Conservation (phyloP, 64 coral and sea anemone genomes). For the Montipora foliosa region DNA sequence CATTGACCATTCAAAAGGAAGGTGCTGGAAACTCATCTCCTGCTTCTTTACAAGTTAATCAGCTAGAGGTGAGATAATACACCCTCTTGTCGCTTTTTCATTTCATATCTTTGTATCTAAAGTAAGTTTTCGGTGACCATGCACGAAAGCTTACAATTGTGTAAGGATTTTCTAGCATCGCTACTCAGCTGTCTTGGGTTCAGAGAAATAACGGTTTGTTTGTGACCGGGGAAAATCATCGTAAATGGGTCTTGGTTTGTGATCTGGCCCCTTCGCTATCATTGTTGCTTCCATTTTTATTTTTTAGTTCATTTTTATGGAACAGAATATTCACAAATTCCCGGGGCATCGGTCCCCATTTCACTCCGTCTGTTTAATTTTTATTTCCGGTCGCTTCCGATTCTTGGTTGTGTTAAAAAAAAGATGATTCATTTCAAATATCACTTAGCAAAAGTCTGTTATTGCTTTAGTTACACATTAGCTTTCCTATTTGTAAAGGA, state of each 20-base stretch:
- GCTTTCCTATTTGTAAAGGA: neutral
- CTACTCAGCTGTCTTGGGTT: neutral
- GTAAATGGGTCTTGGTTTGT: too few species aligned
- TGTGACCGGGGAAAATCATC: too few species aligned
- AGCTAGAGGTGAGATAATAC: conserved; percentile 9
- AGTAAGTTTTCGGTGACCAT: neutral
- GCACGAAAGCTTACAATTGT: too few species aligned
- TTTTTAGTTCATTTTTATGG: neutral
- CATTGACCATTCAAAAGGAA: conserved; percentile 93
- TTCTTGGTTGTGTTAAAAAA: neutral
- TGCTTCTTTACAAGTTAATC: conserved; percentile 1
- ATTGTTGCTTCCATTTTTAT: neutral
- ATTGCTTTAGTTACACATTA: neutral
- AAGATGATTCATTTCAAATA: neutral
- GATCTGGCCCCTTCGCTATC: neutral
- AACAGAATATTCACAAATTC: neutral
- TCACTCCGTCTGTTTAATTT: neutral
- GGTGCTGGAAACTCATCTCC: conserved; percentile 36
- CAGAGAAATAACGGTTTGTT: too few species aligned
- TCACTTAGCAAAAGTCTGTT: neutral
- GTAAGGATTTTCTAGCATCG: neutral
- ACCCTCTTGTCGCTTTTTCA: neutral
- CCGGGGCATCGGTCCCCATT: neutral
- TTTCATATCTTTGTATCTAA: neutral
- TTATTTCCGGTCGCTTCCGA: neutral